A percentile compares a stretch with the other conserved stretches of the same genome.
Evolutionary conservation across 30 jellyfish, hydroid and myxozoan genomes (phyloP).

Genomic region (Pseudorhiza aurosa): DNA sequence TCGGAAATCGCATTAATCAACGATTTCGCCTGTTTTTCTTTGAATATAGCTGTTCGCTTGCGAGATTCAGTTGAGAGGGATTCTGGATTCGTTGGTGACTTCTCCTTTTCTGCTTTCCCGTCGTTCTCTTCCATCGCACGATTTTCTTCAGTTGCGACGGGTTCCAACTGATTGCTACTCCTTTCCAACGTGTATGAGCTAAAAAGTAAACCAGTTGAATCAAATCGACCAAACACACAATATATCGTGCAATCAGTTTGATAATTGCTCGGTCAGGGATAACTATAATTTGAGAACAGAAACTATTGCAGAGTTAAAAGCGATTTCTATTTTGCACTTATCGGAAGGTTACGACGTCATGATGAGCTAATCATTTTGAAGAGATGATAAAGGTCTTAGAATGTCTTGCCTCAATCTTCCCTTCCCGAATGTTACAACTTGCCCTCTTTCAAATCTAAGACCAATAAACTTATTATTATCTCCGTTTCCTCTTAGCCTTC

Average conservation of each 20-base stretch:
- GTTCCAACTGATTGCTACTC: not conserved
- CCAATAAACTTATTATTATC: too few species aligned
- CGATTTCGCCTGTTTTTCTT: conserved; percentile 70
- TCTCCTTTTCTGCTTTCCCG: not conserved
- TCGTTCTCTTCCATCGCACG: conserved; percentile 12
- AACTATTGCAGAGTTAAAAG: too few species aligned
- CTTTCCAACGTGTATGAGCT: not conserved
- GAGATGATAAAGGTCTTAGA: too few species aligned
- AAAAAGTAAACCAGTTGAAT: not conserved
- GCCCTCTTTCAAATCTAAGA: too few species aligned
- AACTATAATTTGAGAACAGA: too few species aligned
- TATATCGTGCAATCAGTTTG: not conserved
- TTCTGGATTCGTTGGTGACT: conserved; percentile 51
- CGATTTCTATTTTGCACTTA: too few species aligned
- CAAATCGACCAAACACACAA: not conserved
- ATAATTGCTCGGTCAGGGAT: too few species aligned
- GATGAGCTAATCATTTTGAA: too few species aligned
- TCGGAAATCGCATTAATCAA: not conserved
- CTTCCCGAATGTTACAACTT: too few species aligned
- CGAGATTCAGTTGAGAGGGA: conserved; percentile 28
- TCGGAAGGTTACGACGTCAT: too few species aligned
- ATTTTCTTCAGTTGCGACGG: not conserved
- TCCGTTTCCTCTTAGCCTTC: too few species aligned
- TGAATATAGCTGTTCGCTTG: conserved; percentile 59
- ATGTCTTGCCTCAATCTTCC: too few species aligned